A percentile compares a stretch with the other conserved stretches of the same genome.
These are phyloP conservation scores for Panagrolaimus sp. DNA, from an alignment of 1,140 invertebrate genomes.

Conservation along the genomic window DNA sequence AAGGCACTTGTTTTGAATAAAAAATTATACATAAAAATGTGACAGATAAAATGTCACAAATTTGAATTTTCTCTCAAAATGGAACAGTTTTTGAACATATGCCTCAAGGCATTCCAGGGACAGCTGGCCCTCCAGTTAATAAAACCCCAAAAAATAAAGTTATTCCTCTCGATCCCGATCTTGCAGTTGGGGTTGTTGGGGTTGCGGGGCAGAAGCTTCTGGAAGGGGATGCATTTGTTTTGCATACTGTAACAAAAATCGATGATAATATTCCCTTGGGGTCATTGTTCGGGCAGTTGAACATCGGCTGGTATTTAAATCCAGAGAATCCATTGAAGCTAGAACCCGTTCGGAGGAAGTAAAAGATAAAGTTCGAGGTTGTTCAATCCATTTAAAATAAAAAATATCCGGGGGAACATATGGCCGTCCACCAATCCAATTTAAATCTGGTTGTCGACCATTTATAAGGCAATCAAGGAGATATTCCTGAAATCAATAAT, in stretches of 20 bases:
- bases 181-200: no score
- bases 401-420: constrained; percentile 59
- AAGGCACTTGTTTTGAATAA: no score
- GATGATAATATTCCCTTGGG: constrained; percentile 58
- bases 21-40: no score
- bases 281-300: constrained; percentile 56
- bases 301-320: constrained; percentile 52
- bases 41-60: no score
- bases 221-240: constrained; percentile 14
- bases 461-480: constrained; percentile 57
- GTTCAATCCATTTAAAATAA: constrained; percentile 60
- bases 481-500: constrained; percentile 47
- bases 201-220: background rate
- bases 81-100: no score
- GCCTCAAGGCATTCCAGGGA: no score
- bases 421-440: constrained; percentile 57
- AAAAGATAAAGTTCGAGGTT: constrained; percentile 54
- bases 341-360: constrained; percentile 54
- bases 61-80: no score
- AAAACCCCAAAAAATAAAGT: no score
- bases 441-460: constrained; percentile 58
- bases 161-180: no score
- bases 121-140: no score
- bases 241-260: constrained; percentile 51
- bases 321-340: constrained; percentile 55